Evolutionary conservation across 2,113 vertebrate species (phyloP), one percentile per base, ranked within the genome.

Genomic region (Loxodonta africana): DNA sequence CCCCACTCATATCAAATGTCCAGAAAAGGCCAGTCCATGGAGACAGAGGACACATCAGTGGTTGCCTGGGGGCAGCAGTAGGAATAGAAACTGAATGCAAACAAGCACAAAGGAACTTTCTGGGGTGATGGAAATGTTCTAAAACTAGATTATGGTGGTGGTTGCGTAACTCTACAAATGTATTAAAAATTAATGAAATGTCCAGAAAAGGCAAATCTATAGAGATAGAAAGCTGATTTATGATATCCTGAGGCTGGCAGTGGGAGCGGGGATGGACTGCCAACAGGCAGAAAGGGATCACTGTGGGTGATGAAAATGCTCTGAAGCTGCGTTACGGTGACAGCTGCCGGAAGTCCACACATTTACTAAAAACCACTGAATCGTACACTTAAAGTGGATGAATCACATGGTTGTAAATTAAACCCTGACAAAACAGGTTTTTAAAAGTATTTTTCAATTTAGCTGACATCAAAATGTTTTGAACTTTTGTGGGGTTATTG

Each of bases 401-500:
- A 69, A 69, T 48, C 30, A 57, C 78, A 30, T 37, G 5, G 10
- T 33, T 57, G 23, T 53, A 94, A 86, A 80, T 87, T 48, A 60
- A 37, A n/a, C 18, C 37, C 82, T 76, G 87, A 60, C 82, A 60
- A 83, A 87, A 67, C 11, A 5, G 11, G 51, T 74, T 62, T 82
- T 17, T 76, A 87, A 90, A 94, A 87, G 33, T 14, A n/a, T 41
- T 80, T 85, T 30, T 96, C 46, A 37, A 60, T 57, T 67, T 46
- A 96, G 4, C 18, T 33, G 46, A 81, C 44, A 73, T 17, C 67
- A 76, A 69, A 76, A 85, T 23, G 63, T 37, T 37, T 28, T 88
- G 25, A 0, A 83, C 41, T 63, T 90, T 21, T 63, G 33, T 37
- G 83, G n/a, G 28, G 11, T 87, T 85, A 8, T 44, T 44, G 25